Conservation (phyloP, 37 sponge, comb jelly and placozoan genomes). For the Spongilla lacustris region DNA sequence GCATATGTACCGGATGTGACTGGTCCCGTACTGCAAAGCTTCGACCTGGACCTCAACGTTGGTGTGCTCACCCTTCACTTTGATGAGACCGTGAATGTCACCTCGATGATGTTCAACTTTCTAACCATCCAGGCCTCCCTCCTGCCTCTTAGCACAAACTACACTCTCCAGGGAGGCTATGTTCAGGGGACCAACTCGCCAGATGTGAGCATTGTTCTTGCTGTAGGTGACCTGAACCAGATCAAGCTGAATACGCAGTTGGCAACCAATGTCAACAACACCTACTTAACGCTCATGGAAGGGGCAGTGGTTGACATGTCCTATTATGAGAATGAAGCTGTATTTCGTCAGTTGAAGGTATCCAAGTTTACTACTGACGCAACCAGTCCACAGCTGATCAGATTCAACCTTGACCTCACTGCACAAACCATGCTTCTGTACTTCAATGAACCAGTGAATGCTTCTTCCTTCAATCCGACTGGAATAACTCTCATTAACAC, state of each 20-base stretch:
- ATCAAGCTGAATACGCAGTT: constrained; percentile 72
- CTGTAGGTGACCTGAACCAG: constrained; percentile 66
- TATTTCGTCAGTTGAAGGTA: constrained; percentile 4
- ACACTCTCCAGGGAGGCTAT: constrained; percentile 44
- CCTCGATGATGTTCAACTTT: constrained; percentile 26
- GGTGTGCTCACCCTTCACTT: constrained; percentile 74
- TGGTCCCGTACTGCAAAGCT: constrained; percentile 59
- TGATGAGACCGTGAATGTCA: constrained; percentile 85
- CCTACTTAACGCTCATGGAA: constrained; percentile 34
- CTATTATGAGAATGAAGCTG: constrained; percentile 41
- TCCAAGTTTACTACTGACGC: constrained; percentile 41
- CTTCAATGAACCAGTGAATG: constrained; percentile 89
- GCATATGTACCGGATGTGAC: constrained; percentile 60
- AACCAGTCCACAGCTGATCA: constrained; percentile 57
- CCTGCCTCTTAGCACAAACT: background rate
- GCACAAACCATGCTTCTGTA: constrained; percentile 61
- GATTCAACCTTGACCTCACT: constrained; percentile 66
- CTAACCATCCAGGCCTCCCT: constrained; percentile 34
- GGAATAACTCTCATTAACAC: constrained; percentile 59
- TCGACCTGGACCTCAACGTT: constrained; percentile 68
- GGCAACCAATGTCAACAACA: constrained; percentile 64
- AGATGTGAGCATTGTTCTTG: constrained; percentile 41
- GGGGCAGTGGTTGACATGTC: constrained; percentile 70
- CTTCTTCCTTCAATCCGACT: constrained; percentile 54
- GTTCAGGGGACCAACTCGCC: constrained; percentile 49